Percentiles rank a stretch among this genome's conserved stretches.
Evolutionary conservation across 2,888 invertebrate species (phyloP).

Genomic region (Polymixis flavicincta): DNA sequence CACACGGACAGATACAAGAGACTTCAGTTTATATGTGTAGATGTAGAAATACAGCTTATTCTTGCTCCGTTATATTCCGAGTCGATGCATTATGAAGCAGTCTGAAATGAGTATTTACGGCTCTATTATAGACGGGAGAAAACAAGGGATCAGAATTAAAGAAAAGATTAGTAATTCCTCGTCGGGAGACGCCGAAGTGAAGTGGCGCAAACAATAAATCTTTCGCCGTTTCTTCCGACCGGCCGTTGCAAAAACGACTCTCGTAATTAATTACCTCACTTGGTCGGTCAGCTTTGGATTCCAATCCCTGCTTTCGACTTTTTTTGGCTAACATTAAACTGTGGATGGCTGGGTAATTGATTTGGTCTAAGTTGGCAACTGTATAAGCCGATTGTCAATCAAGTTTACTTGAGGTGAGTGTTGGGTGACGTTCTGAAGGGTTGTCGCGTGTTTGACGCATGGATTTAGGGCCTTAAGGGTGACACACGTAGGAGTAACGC

Average conservation of each 20-base stretch:
- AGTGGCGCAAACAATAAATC: constrained; percentile 85
- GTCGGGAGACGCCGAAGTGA: constrained; percentile 79
- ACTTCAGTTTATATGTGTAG: background rate
- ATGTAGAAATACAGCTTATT: constrained; percentile 34
- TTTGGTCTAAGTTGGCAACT: constrained; percentile 63
- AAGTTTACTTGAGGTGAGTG: constrained; percentile 36
- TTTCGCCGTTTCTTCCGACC: constrained; percentile 82
- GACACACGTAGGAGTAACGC: background rate
- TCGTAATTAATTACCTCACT: constrained; percentile 87
- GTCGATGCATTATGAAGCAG: constrained; percentile 79
- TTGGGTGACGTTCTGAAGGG: constrained; percentile 32
- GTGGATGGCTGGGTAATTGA: constrained; percentile 76
- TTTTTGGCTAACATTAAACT: constrained; percentile 80
- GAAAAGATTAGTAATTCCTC: constrained; percentile 86
- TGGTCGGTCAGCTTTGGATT: constrained; percentile 82
- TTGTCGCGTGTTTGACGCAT: constrained; percentile 27
- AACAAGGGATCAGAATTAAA: constrained; percentile 87
- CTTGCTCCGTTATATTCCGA: constrained; percentile 61
- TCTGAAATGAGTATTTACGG: constrained; percentile 80
- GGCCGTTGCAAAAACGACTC: constrained; percentile 86
- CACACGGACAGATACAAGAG: background rate
- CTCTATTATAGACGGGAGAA: constrained; percentile 82
- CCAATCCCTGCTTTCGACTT: constrained; percentile 87
- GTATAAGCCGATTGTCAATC: constrained; percentile 56
- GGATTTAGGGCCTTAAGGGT: background rate